Evolutionary conservation across 2,888 invertebrate species (phyloP), one percentile per base, ranked within the genome.

Genomic region (Dolichopus griseipennis): DNA sequence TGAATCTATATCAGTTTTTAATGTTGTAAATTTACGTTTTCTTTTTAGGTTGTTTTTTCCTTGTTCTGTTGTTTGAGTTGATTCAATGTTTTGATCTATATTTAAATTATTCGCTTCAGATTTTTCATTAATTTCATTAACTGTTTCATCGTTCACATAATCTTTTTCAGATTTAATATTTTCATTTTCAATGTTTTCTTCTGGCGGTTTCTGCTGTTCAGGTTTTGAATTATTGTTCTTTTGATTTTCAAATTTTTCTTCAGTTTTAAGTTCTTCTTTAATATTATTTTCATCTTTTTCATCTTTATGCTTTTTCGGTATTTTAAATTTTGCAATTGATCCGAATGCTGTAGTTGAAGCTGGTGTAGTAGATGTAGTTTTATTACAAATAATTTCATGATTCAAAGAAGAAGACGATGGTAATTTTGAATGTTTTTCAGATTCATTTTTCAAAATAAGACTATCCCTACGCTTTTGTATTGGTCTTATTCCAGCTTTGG

Each of bases 221-320:
- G 61, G 18, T 21, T 65, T 61, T 61, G n/a, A 22, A 10, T 61
- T 62, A 62, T 37, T 65, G 8, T 27, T 10, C 62, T 65, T 66
- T 41, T 3, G 18, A 61, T 52, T 66, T 41, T 61, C 20, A 0
- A 15, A 10, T 37, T 15, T 22, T 15, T 27, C 33, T 65, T 41
- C n/a, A n/a, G 37, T 34, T 65, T 65, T 41, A 2, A 33, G 67
- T 67, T 68, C 70, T 70, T 71, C 10, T 21, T n/a, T 62, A 41
- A 34, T 20, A 18, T 69, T 70, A n/a, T 66, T 43, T 27, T 71
- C 69, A 8, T 65, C 6, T 61, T 76, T 76, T 70, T 75, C 70
- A n/a, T 66, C 61, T 27, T 71, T 70, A 10, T 65, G 7, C 52
- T 76, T 76, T 70, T 75, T 79, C 1, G 79, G 80, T 69, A 80